phyloP scores from a whole-genome alignment of 2,888 invertebrate genomes.

The Pyrrhosoma nymphula region DNA sequence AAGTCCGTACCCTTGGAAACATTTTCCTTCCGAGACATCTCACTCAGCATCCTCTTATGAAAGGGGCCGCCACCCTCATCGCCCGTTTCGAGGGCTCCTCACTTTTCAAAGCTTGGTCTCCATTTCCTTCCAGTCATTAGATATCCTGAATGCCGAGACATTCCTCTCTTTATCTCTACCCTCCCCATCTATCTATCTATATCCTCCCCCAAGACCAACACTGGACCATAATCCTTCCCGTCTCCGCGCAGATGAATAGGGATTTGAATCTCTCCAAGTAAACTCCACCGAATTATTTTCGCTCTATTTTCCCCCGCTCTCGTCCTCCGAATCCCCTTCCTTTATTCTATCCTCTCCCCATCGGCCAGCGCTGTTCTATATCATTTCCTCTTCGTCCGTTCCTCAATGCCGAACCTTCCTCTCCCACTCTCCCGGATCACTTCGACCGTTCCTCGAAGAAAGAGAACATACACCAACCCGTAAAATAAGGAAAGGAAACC shows the following conservation, averaged over 20 bases:
- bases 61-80: neutral
- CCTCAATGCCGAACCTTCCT: neutral
- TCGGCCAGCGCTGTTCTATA: neutral
- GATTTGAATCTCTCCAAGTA: slow-evolving; percentile 3
- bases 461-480: no score
- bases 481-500: no score
- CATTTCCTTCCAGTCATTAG: slow-evolving; percentile 4
- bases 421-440: neutral
- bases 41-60: neutral
- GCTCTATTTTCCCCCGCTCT: neutral
- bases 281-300: neutral
- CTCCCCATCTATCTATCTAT: no score
- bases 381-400: neutral
- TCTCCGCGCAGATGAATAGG: neutral
- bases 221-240: neutral
- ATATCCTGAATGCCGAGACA: neutral
- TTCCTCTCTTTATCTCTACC: neutral
- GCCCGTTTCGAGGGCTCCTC: neutral
- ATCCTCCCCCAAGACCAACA: neutral
- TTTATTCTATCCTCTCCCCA: neutral
- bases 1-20: neutral
- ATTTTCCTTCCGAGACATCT: neutral
- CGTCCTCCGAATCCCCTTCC: neutral
- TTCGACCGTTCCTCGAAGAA: no score
- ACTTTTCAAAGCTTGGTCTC: neutral